Evolutionary conservation across 1,140 invertebrate genomes (phyloP).

Genomic region (Halictus rubicundus): DNA sequence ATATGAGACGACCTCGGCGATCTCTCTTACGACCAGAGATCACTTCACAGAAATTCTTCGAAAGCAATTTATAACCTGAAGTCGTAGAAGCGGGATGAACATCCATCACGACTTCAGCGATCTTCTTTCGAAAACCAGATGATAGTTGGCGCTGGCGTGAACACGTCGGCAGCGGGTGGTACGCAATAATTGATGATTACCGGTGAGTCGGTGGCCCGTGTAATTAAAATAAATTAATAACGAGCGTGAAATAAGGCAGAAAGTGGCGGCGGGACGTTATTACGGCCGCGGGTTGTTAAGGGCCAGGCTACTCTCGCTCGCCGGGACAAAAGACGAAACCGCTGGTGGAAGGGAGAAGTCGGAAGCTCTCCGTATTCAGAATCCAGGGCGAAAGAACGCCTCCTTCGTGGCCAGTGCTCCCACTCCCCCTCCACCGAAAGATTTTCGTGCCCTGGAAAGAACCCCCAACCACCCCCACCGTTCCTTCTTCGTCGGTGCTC

Average conservation of each 20-base stretch:
- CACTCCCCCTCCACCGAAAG: not conserved
- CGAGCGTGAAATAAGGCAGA: constrained; percentile 60
- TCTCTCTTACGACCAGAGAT: too few species aligned
- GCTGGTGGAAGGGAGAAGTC: not conserved
- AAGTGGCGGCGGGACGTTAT: constrained; percentile 9
- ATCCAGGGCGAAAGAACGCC: not conserved
- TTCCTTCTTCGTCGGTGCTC: not conserved
- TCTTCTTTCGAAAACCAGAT: too few species aligned
- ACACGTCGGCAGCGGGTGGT: too few species aligned
- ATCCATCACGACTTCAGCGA: too few species aligned
- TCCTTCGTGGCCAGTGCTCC: not conserved
- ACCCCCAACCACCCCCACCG: not conserved
- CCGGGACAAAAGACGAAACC: constrained; percentile 8
- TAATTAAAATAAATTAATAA: constrained; percentile 78
- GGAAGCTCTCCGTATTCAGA: not conserved
- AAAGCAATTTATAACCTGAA: too few species aligned
- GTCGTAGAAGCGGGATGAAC: too few species aligned
- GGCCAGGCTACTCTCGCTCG: not conserved
- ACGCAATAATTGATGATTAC: constrained; percentile 73
- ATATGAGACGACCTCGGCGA: too few species aligned
- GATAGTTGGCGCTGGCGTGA: too few species aligned
- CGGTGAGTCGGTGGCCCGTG: constrained; percentile 54
- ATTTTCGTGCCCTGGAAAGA: constrained; percentile 29
- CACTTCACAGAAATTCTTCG: too few species aligned
- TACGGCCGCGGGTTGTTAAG: constrained; percentile 37